Evolutionary conservation across 2,888 invertebrate genomes (phyloP).

Genomic region (Heliconius ismenius): DNA sequence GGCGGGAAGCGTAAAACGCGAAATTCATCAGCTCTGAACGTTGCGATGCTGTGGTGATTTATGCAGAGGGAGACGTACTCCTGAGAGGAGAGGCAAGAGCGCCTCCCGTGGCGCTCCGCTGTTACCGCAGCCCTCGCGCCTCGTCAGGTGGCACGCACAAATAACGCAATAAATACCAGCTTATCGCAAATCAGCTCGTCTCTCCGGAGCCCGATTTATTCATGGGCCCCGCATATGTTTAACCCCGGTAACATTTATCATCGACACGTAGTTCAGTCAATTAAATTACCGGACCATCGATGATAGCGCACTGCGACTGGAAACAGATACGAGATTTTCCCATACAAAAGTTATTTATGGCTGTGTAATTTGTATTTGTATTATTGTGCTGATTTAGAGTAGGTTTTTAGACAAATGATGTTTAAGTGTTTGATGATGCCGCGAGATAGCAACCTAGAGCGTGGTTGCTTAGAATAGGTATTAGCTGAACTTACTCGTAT

Average conservation of each 20-base stretch:
- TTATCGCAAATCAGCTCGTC: conserved; percentile 81
- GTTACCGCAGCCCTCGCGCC: conserved; percentile 46
- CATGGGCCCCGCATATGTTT: conserved; percentile 74
- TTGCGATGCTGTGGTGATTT: conserved; percentile 63
- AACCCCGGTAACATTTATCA: conserved; percentile 78
- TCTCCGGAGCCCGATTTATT: conserved; percentile 76
- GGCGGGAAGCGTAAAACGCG: conserved; percentile 50
- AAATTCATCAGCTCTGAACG: conserved; percentile 65
- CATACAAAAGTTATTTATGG: conserved; percentile 71
- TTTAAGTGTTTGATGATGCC: conserved; percentile 49
- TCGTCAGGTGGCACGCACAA: conserved; percentile 70
- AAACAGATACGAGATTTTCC: conserved; percentile 66
- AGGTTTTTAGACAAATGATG: conserved; percentile 57
- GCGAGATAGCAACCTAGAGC: conserved; percentile 24
- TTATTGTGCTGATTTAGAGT: conserved; percentile 58
- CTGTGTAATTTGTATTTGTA: conserved; percentile 68
- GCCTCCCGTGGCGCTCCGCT: conserved; percentile 67
- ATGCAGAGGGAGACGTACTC: conserved; percentile 56
- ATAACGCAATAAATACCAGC: conserved; percentile 79
- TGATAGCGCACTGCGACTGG: conserved; percentile 63
- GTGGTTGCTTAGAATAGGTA: conserved; percentile 15
- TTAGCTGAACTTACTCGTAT: neutral
- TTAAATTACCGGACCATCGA: conserved; percentile 77
- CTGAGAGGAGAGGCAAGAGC: conserved; percentile 61
- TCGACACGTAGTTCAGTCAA: conserved; percentile 75